A percentile compares a stretch with the other conserved stretches of the same genome.
These are phyloP conservation scores for Podiceps cristatus DNA, from an alignment of 2,113 vertebrate genomes.

Conservation along the genomic window DNA sequence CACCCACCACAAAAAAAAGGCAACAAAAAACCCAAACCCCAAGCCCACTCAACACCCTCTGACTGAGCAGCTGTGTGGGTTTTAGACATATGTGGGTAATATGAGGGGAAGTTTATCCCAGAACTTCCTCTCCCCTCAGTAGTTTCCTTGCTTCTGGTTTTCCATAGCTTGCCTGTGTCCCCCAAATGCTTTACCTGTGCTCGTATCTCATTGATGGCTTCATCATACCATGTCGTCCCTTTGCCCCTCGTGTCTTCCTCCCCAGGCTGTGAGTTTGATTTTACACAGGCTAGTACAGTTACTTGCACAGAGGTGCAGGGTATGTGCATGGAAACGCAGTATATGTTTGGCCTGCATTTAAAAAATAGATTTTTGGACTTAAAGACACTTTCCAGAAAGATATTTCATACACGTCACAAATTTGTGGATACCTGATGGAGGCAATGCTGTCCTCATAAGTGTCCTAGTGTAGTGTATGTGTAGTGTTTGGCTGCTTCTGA, in stretches of 20 bases:
- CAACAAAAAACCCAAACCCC: not conserved
- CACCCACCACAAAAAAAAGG: too few species aligned
- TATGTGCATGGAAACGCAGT: not conserved
- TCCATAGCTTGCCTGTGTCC: not conserved
- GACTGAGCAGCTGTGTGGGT: constrained; percentile 17
- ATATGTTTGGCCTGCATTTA: not conserved
- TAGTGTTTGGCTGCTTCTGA: not conserved
- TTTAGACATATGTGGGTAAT: not conserved
- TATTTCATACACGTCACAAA: not conserved
- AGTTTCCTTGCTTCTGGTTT: not conserved
- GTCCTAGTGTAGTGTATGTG: not conserved
- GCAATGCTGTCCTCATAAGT: not conserved
- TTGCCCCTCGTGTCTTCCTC: not conserved
- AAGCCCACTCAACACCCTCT: constrained; percentile 3
- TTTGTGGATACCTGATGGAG: not conserved
- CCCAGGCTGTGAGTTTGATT: not conserved
- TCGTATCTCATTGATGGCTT: not conserved
- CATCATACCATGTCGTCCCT: not conserved
- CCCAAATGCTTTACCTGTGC: not conserved
- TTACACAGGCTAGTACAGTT: not conserved
- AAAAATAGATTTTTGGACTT: not conserved
- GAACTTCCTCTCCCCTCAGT: not conserved
- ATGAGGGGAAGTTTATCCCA: constrained; percentile 8
- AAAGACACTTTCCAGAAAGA: not conserved
- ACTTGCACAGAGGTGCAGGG: not conserved